Evolutionary conservation across 2,797 vertebrate species (phyloP).

Genomic region (Acipenser oxyrinchus): DNA sequence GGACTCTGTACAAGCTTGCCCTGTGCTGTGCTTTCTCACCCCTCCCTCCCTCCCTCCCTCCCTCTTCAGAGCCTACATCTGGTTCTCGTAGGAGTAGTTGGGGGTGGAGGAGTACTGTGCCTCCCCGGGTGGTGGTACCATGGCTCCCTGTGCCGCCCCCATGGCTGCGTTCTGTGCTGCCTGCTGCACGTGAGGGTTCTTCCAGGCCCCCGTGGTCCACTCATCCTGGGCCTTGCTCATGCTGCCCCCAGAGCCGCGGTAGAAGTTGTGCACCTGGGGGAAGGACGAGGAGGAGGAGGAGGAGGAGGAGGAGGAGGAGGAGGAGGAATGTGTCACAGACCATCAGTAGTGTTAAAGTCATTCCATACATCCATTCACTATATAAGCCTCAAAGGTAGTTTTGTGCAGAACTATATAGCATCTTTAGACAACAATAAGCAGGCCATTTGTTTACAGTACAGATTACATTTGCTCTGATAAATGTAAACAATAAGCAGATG

Average conservation of each 20-base stretch:
- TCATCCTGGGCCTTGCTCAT: constrained; percentile 96
- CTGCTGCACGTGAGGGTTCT: constrained; percentile 88
- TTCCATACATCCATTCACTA: no score
- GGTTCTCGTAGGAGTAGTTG: constrained; percentile 91
- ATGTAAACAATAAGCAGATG: no score
- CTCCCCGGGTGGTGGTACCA: constrained; percentile 62
- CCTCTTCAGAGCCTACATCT: constrained; percentile 70
- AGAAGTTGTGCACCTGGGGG: constrained; percentile 86
- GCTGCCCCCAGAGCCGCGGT: constrained; percentile 85
- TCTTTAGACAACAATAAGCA: no score
- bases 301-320: not conserved
- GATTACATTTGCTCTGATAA: no score
- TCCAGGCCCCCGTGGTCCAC: constrained; percentile 92
- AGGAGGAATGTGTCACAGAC: not conserved
- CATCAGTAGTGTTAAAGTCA: not conserved
- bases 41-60: constrained; percentile 11
- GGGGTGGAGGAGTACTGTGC: constrained; percentile 80
- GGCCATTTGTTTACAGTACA: no score
- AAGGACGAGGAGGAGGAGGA: not conserved
- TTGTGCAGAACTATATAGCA: no score
- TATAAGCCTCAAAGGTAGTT: no score
- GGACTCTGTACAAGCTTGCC: not conserved
- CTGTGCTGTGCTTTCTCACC: not conserved
- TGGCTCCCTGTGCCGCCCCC: constrained; percentile 73
- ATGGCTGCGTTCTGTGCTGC: constrained; percentile 82